Evolutionary conservation across 2,888 invertebrate genomes (phyloP), one percentile per base, ranked within the genome.

Genomic region (Thysanoteuthis rhombus): DNA sequence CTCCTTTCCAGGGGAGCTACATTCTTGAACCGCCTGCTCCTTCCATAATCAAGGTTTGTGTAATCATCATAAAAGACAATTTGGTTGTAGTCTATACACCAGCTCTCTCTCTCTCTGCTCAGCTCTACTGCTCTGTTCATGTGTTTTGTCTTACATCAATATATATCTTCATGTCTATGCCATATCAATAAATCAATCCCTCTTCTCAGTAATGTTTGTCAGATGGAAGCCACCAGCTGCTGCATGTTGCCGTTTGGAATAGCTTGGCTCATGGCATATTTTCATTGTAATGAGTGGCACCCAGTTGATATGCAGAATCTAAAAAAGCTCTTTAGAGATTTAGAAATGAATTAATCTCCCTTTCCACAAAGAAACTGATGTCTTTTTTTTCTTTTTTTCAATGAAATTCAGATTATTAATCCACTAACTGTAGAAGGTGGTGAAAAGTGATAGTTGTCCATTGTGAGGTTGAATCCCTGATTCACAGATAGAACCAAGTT

Each of bases 21-120:
- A 92, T 92, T 92, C 40, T 92, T 36, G 92, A 92, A 45, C 92
- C 28, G 92, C 39, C 92, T 42, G 45, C 28, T 45, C 40, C 92
- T 92, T 45, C 92, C 40, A 40, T 92, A 32, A 90, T 90, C 92
- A 92, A 92, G 92, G 92, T 92, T 92, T 92, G 92, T 92, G 92
- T 92, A 38, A 19, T 45, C 75, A 40, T 92, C n/a, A n/a, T n/a
- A n/a, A 40, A n/a, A 92, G 42, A 92, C 40, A 92, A 92, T 45
- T 45, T 92, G 92, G 45, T 45, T 92, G 92, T 92, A 92, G 92
- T 92, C 42, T 45, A 92, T 40, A n/a, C n/a, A n/a, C n/a, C n/a
- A n/a, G n/a, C n/a, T 45, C 40, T 45, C 19, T n/a, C n/a, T 92
- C 40, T 92, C 90, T 90, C 28, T 92, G 42, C 45, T 45, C 45